Percentiles rank a stretch among this genome's conserved stretches.
Evolutionary conservation across 2,888 invertebrate genomes (phyloP).

Genomic region (Microplitis manilae): DNA sequence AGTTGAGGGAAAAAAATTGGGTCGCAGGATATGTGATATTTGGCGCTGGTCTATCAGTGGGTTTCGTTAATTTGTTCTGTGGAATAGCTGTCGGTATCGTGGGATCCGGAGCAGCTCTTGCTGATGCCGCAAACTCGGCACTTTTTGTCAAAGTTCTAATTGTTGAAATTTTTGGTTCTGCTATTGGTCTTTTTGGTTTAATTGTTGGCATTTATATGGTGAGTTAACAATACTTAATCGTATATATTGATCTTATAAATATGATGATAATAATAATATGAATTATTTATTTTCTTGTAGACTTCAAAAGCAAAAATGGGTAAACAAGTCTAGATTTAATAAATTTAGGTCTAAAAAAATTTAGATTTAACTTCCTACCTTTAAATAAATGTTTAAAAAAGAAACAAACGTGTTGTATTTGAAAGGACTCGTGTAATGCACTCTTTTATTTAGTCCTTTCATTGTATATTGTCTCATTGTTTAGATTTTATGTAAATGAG

Average conservation of each 20-base stretch:
- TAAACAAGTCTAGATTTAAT: constrained; percentile 72
- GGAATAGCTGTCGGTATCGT: constrained; percentile 98
- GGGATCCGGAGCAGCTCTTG: constrained; percentile 96
- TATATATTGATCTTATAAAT: too few relatives aligned
- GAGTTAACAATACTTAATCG: constrained; percentile 51
- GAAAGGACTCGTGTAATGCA: background rate
- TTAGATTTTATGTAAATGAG: constrained; percentile 4
- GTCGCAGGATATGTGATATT: constrained; percentile 95
- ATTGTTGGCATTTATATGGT: constrained; percentile 98
- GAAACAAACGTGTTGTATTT: background rate
- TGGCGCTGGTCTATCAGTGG: constrained; percentile 95
- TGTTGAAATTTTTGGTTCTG: constrained; percentile 99
- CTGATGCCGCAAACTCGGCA: constrained; percentile 97
- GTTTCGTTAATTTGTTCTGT: constrained; percentile 96
- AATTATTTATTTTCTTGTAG: constrained; percentile 51
- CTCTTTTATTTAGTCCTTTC: background rate
- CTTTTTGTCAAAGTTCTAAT: constrained; percentile 98
- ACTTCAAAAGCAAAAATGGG: constrained; percentile 87
- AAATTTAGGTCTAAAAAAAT: background rate
- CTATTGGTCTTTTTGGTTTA: constrained; percentile 98
- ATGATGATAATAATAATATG: background rate
- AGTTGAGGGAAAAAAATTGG: constrained; percentile 78
- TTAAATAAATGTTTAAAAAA: background rate
- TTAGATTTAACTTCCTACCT: background rate
- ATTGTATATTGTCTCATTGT: background rate